These are phyloP conservation scores for Halcyon leucocephala DNA, from an alignment of 2,797 vertebrate genomes.

Conservation along the genomic window DNA sequence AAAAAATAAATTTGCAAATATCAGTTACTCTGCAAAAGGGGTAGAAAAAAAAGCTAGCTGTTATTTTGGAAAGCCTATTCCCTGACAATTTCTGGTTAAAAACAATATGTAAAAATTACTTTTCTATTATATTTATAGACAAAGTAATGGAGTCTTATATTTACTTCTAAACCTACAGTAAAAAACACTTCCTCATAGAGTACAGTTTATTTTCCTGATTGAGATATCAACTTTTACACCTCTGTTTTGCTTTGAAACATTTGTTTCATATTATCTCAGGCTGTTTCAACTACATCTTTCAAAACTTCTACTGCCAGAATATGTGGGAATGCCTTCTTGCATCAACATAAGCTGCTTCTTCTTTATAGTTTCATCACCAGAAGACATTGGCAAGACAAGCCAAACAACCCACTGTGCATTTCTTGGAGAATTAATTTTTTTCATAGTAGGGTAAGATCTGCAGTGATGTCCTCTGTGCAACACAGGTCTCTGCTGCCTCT, in stretches of 20 bases:
- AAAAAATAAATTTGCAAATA: not conserved
- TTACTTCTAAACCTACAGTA: not conserved
- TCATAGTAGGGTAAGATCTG: not conserved
- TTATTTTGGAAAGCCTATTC: not conserved
- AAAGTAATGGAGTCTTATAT: not conserved
- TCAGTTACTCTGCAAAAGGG: not conserved
- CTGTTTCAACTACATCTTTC: not conserved
- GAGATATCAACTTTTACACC: not conserved
- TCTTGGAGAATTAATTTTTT: not conserved
- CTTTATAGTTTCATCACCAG: not conserved
- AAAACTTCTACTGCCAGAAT: not conserved
- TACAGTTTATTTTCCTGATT: not conserved
- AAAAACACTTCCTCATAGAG: not conserved
- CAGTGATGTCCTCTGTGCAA: accelerated
- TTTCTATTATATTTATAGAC: not conserved
- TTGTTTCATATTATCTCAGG: not conserved
- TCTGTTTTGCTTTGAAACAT: not conserved
- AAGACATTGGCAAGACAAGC: not conserved
- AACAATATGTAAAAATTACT: not conserved
- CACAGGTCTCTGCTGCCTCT: not conserved
- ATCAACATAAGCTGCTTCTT: not conserved
- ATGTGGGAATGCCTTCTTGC: not conserved
- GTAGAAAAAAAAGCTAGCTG: not conserved
- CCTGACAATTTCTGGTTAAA: not conserved
- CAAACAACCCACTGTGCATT: not conserved